A percentile compares a stretch with the other conserved stretches of the same genome.
Conservation (phyloP, 2,888 invertebrate genomes). For the Tolmerus cingulatus region DNA sequence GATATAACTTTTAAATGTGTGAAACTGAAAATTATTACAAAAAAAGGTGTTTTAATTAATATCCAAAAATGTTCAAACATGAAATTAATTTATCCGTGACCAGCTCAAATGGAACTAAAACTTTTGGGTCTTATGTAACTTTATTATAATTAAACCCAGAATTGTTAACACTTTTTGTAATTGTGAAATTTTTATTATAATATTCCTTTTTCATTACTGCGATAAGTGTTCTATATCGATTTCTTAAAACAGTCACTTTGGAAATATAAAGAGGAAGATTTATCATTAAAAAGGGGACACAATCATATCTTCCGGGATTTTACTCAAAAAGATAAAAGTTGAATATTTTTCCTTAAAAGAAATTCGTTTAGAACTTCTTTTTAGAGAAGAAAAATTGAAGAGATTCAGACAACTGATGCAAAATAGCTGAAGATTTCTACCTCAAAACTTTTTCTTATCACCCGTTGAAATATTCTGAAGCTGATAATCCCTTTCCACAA, state of each 20-base stretch:
- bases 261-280: not conserved
- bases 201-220: not conserved
- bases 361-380: not conserved
- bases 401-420: constrained; percentile 23
- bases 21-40: too few species aligned
- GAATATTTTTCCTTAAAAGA: not conserved
- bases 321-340: constrained; percentile 8
- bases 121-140: too few species aligned
- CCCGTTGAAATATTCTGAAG: constrained; percentile 22
- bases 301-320: not conserved
- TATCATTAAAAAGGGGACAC: not conserved
- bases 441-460: constrained; percentile 10
- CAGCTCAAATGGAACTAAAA: too few species aligned
- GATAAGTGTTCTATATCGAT: not conserved
- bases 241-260: not conserved
- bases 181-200: too few species aligned
- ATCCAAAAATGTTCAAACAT: too few species aligned
- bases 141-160: too few species aligned
- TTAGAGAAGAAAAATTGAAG: constrained; percentile 6
- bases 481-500: constrained; percentile 29
- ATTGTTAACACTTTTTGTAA: too few species aligned
- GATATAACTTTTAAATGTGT: too few species aligned
- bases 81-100: too few species aligned
- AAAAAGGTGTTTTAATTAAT: too few species aligned
- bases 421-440: constrained; percentile 5